phyloP scores from a whole-genome alignment of 2,113 vertebrate genomes.

The Benitochromis conjunctus region DNA sequence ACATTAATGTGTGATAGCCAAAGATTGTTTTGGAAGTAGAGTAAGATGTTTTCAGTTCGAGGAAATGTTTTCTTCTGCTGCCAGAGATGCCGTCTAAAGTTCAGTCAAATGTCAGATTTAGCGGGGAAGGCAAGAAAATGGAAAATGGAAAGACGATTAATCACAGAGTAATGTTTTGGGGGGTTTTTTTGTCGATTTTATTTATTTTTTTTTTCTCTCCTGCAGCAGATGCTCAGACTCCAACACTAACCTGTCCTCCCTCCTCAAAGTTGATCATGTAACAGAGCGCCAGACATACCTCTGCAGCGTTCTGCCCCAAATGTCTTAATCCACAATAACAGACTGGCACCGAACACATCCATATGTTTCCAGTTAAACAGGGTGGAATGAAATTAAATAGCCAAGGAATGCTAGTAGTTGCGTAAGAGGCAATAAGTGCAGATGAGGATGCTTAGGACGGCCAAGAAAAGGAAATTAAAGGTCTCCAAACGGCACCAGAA shows the following conservation, averaged over 20 bases:
- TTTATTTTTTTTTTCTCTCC: background rate
- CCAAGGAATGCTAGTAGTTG: constrained; percentile 21
- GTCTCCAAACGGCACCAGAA: background rate
- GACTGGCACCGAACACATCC: background rate
- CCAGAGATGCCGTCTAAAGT: background rate
- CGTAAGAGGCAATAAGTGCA: background rate
- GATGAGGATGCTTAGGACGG: background rate
- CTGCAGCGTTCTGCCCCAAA: background rate
- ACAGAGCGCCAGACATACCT: background rate
- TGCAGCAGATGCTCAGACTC: background rate
- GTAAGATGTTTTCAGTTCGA: background rate
- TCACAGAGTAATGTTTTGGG: background rate
- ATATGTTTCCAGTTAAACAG: constrained; percentile 35
- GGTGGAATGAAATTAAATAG: constrained; percentile 12
- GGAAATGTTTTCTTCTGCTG: background rate
- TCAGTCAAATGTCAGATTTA: background rate
- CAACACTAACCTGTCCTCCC: background rate
- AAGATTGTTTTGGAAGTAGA: background rate
- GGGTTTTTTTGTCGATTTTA: no score
- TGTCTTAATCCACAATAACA: constrained; percentile 28
- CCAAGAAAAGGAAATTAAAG: background rate
- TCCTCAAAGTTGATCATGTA: background rate
- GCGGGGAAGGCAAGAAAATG: background rate
- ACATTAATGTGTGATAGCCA: background rate
- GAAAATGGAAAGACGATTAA: background rate